Evolutionary conservation across 2,113 vertebrate genomes (phyloP).

Genomic region (Noturus placidus): DNA sequence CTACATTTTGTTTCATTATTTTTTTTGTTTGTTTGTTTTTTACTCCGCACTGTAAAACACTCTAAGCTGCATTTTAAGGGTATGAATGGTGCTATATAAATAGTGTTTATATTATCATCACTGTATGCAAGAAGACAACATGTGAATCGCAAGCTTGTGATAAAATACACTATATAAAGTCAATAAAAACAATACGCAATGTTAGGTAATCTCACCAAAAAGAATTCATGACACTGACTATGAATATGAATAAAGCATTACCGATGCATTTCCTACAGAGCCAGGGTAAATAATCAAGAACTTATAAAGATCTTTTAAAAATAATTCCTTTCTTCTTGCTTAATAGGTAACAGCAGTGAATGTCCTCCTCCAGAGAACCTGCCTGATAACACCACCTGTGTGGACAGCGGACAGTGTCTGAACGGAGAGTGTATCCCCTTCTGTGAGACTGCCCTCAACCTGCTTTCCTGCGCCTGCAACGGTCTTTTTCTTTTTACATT

Average conservation of each 20-base stretch:
- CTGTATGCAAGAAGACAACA: too few relatives aligned
- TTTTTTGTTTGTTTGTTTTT: neutral
- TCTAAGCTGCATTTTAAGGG: neutral
- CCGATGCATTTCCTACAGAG: neutral
- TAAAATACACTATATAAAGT: too few relatives aligned
- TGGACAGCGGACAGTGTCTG: conserved; percentile 88
- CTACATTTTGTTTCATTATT: neutral
- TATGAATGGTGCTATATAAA: neutral
- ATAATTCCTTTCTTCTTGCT: neutral
- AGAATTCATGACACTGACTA: neutral
- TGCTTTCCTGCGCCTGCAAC: conserved; percentile 87
- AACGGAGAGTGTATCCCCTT: conserved; percentile 88
- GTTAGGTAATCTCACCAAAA: neutral
- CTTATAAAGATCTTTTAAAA: neutral
- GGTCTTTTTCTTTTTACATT: conserved; percentile 72
- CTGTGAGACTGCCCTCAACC: conserved; percentile 79
- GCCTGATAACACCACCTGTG: conserved; percentile 77
- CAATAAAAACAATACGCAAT: too few relatives aligned
- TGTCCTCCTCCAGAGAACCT: conserved; percentile 88
- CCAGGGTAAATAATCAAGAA: neutral
- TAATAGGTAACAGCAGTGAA: conserved; percentile 82
- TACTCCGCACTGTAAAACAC: neutral
- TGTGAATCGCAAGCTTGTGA: too few relatives aligned
- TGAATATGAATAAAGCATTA: neutral
- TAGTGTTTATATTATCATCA: neutral